A percentile compares a stretch with the other conserved stretches of the same genome.
These are phyloP conservation scores for Leptodactylus fuscus DNA, from an alignment of 2,113 vertebrate species.

Conservation along the genomic window DNA sequence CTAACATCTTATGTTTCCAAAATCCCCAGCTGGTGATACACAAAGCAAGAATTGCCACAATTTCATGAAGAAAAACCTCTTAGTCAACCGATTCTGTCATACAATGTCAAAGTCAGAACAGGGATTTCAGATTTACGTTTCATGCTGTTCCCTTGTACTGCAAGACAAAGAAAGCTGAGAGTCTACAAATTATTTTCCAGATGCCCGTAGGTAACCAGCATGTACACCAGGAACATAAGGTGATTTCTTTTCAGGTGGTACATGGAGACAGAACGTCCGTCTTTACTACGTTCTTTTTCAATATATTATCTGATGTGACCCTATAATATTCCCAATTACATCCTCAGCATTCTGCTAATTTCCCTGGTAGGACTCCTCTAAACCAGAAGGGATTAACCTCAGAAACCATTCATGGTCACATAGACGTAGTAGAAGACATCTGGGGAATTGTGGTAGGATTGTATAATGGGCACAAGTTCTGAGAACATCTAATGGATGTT, in stretches of 20 bases:
- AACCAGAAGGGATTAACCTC: not conserved
- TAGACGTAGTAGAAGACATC: not conserved
- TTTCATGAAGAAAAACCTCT: not conserved
- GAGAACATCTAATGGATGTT: not conserved
- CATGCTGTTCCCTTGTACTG: slow-evolving; percentile 28
- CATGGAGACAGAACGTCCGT: not conserved
- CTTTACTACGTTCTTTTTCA: not conserved
- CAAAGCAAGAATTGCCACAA: slow-evolving; percentile 12
- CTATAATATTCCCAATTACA: too few species aligned
- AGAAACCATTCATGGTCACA: not conserved
- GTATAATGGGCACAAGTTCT: not conserved
- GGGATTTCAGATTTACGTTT: not conserved
- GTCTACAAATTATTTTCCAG: not conserved
- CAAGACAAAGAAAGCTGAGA: slow-evolving; percentile 8
- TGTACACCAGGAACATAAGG: not conserved
- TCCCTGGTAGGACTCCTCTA: not conserved
- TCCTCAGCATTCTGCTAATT: not conserved
- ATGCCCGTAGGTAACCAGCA: not conserved
- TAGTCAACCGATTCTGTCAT: not conserved
- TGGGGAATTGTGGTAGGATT: not conserved
- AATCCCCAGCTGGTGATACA: not conserved
- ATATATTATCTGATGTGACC: not conserved
- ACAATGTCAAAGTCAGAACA: slow-evolving; percentile 1
- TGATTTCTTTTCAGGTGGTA: not conserved
- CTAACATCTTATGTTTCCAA: not conserved